Conservation (phyloP, 2,113 vertebrate genomes). For the Seriola rivoliana region DNA sequence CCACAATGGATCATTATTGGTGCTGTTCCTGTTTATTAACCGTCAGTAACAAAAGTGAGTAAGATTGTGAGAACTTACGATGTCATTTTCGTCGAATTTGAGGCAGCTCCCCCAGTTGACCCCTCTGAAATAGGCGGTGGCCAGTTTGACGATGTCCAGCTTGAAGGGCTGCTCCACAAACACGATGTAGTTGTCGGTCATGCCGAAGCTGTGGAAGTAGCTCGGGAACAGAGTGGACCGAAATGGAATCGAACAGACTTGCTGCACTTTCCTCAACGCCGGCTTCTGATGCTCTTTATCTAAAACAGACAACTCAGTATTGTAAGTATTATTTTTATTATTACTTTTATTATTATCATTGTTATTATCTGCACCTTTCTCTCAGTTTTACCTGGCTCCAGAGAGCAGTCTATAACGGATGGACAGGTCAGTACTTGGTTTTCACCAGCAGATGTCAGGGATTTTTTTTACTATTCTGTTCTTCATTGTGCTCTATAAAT, state of each 20-base stretch:
- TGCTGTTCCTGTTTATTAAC: too few relatives aligned
- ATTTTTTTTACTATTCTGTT: too few relatives aligned
- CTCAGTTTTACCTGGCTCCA: too few relatives aligned
- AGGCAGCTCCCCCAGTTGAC: conserved; percentile 93
- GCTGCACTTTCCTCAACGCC: conserved; percentile 83
- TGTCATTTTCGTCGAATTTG: conserved; percentile 85
- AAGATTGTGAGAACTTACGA: conserved; percentile 75
- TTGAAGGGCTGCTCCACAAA: conserved; percentile 94
- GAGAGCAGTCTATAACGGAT: too few relatives aligned
- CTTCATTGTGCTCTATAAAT: too few relatives aligned
- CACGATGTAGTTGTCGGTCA: conserved; percentile 91
- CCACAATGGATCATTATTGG: too few relatives aligned
- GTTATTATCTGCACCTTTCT: too few relatives aligned
- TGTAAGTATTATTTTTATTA: too few relatives aligned
- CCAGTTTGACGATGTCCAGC: conserved; percentile 90
- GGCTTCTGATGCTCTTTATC: conserved; percentile 72
- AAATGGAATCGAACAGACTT: conserved; percentile 88
- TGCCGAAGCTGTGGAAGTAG: conserved; percentile 96
- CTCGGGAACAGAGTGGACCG: conserved; percentile 89
- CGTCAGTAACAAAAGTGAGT: too few relatives aligned
- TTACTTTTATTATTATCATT: too few relatives aligned
- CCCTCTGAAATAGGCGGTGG: conserved; percentile 90
- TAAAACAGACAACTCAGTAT: conserved; percentile 32
- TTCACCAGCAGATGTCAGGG: too few relatives aligned
- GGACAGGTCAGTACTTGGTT: too few relatives aligned